Evolutionary conservation across 1,140 invertebrate genomes (phyloP).

Genomic region (Heliconius himera): DNA sequence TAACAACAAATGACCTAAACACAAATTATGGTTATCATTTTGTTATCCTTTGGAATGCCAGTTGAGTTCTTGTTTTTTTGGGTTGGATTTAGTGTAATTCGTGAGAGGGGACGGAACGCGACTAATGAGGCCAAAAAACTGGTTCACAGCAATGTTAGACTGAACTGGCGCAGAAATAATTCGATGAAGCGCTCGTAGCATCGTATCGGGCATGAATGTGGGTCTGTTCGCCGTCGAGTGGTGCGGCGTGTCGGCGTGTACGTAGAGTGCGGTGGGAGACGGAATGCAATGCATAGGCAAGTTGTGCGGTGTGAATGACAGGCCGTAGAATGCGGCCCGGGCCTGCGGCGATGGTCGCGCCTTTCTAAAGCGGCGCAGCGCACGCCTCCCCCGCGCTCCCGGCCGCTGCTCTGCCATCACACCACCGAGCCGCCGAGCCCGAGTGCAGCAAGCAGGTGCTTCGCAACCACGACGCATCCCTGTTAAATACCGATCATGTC

Average conservation of each 20-base stretch:
- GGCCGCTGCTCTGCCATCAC: conserved; percentile 58
- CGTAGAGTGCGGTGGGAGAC: conserved; percentile 68
- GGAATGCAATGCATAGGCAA: conserved; percentile 80
- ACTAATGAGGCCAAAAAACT: conserved; percentile 70
- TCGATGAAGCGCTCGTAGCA: conserved; percentile 57
- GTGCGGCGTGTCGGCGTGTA: conserved; percentile 55
- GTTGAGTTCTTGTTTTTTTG: conserved; percentile 58
- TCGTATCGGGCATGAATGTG: conserved; percentile 56
- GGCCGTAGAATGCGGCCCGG: conserved; percentile 79
- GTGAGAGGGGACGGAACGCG: conserved; percentile 57
- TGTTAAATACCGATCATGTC: conserved; percentile 80
- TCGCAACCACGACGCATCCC: conserved; percentile 70
- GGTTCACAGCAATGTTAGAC: conserved; percentile 68
- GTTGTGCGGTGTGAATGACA: conserved; percentile 80
- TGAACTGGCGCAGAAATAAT: conserved; percentile 70
- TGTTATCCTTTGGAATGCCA: conserved; percentile 74
- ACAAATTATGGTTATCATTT: conserved; percentile 80
- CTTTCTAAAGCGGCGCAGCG: conserved; percentile 80
- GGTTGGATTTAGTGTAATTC: conserved; percentile 54
- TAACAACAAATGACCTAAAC: conserved; percentile 82
- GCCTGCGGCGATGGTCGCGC: conserved; percentile 79
- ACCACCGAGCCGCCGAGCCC: conserved; percentile 55
- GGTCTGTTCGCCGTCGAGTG: conserved; percentile 43
- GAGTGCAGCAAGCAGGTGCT: conserved; percentile 68
- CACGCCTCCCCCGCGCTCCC: conserved; percentile 54